Conservation (phyloP, 2,797 vertebrate genomes). For the Eleutherodactylus coqui region DNA sequence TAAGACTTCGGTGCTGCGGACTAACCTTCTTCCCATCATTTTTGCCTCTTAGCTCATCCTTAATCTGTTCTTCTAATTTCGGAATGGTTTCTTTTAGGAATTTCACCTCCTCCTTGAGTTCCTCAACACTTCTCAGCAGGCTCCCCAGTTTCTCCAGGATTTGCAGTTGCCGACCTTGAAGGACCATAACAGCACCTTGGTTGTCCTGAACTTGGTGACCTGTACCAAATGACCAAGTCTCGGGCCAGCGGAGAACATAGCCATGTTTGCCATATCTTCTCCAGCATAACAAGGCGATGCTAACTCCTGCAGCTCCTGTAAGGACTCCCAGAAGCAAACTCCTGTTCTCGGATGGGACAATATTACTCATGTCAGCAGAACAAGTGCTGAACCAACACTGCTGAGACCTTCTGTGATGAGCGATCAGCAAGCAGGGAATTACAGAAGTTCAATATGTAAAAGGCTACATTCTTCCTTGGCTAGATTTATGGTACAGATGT, state of each 20-base stretch:
- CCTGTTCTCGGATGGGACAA: conserved; percentile 77
- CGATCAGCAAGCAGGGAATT: conserved; percentile 26
- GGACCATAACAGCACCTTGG: conserved; percentile 67
- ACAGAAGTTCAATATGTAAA: conserved; percentile 44
- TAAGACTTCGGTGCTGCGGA: conserved; percentile 78
- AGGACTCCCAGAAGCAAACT: conserved; percentile 84
- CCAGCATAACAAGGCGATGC: conserved; percentile 83
- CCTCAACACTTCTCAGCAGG: conserved; percentile 85
- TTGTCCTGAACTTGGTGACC: conserved; percentile 59
- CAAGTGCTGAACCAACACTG: neutral
- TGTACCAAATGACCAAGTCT: conserved; percentile 40
- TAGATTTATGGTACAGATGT: conserved; percentile 41
- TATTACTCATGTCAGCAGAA: neutral
- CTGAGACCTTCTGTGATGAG: neutral
- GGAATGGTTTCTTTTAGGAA: conserved; percentile 87
- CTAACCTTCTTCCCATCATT: conserved; percentile 72
- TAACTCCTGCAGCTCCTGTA: conserved; percentile 88
- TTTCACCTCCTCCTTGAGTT: conserved; percentile 90
- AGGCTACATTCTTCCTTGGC: conserved; percentile 53
- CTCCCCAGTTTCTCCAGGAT: conserved; percentile 87
- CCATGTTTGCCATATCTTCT: conserved; percentile 66
- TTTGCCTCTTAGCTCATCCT: conserved; percentile 80
- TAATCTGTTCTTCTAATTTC: conserved; percentile 84
- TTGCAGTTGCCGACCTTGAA: conserved; percentile 81
- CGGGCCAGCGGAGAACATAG: conserved; percentile 51